Base-by-base conservation (phyloP, 2,113 vertebrate genomes). In the Scophthalmus maximus region DNA sequence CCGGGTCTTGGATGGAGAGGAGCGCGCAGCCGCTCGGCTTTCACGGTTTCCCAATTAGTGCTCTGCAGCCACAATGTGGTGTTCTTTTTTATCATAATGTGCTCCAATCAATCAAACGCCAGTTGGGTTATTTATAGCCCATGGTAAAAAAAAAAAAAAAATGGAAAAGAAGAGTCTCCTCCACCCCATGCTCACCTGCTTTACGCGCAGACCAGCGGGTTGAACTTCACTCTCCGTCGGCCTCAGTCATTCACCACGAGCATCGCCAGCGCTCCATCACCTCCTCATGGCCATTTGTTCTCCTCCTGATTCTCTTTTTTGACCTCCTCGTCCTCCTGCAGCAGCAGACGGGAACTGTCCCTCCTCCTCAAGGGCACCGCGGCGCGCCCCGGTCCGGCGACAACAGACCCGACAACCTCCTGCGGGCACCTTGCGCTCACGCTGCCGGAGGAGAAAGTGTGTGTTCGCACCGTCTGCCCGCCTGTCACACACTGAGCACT, bases 181-280 rank as follows among this genome's bases (percentile, higher is more conserved):
- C 23, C n/a, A 6, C 17, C 22, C 2, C 30, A 23, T 11, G 60
- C 82, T 85, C 84, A 87, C 86, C 80, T 86, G 85, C 38, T 84
- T 14, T 27, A 63, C 44, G 52, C 53, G 44, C 58, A 65, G 68
- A 76, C 42, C 46, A 67, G 70, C 32, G 46, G 59, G 50, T 46
- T 71, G 57, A 80, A 78, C 73, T 73, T 87, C 79, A 69, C 65
- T 63, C 32, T 59, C 61, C 58, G 18, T 67, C 64, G 53, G 58
- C 68, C 73, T 85, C 36, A 75, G 60, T 89, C 76, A 80, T 85
- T 76, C 8, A 76, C 57, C 32, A 56, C 74, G 49, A 81, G 68
- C n/a, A 17, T 63, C 79, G 34, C 52, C 61, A 52, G 10, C 64
- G 59, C 73, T 60, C 78, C 89, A 81, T 85, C 77, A 68, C 67